These are phyloP conservation scores for Tolmerus cingulatus DNA, from an alignment of 2,888 invertebrate species.

Conservation along the genomic window DNA sequence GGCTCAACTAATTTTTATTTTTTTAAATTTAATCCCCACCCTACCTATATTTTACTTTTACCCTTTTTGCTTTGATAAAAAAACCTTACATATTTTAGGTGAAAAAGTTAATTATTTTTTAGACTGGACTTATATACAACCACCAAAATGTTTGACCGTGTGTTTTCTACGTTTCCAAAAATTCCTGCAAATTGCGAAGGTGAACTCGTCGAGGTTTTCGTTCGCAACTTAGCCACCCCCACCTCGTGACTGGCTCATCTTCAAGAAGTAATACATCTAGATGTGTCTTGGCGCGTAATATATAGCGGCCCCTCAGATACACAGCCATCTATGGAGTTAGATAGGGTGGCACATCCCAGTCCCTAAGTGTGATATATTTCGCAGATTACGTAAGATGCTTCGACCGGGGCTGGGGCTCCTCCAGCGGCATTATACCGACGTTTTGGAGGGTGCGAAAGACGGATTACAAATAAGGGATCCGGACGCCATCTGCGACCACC, in stretches of 20 bases:
- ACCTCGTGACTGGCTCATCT: not conserved
- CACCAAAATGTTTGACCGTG: no score
- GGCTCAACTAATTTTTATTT: no score
- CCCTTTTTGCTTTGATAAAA: no score
- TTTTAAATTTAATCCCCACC: no score
- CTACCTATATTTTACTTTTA: no score
- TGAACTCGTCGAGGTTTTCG: not conserved
- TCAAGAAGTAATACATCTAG: constrained; percentile 17
- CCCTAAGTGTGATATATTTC: constrained; percentile 64
- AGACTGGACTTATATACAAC: no score
- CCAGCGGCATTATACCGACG: constrained; percentile 50
- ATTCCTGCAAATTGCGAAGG: not conserved
- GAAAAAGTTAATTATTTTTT: no score
- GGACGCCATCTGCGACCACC: constrained; percentile 54
- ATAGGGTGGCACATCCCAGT: constrained; percentile 6
- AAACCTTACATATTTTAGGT: no score
- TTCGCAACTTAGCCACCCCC: not conserved
- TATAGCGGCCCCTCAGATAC: constrained; percentile 1
- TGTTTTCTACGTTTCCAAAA: not conserved
- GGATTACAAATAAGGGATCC: constrained; percentile 55
- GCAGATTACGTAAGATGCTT: constrained; percentile 63
- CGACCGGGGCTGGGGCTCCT: constrained; percentile 52
- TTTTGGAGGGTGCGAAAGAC: constrained; percentile 55
- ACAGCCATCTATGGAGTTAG: constrained; percentile 4
- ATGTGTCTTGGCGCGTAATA: constrained; percentile 21